Evolutionary conservation across 2,797 vertebrate genomes (phyloP).

Genomic region (Cetoscarus ocellatus): DNA sequence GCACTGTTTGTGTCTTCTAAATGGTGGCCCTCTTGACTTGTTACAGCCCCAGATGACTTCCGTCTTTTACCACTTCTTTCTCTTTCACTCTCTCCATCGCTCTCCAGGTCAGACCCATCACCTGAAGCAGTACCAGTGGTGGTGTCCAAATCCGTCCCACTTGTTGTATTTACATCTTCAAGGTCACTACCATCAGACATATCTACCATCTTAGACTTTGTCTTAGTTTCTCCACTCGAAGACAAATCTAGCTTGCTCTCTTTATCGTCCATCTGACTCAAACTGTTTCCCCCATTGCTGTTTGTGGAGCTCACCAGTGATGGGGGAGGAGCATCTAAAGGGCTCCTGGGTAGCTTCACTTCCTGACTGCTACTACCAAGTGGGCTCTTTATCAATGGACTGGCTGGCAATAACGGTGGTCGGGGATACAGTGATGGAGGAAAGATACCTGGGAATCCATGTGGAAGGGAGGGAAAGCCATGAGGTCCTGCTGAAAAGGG

Average conservation of each 20-base stretch:
- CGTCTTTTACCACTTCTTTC: constrained; percentile 84
- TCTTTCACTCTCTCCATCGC: constrained; percentile 92
- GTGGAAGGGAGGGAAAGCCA: constrained; percentile 90
- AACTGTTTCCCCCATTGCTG: constrained; percentile 79
- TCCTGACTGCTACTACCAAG: constrained; percentile 90
- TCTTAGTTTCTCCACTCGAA: constrained; percentile 86
- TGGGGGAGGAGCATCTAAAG: constrained; percentile 88
- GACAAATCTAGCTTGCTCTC: constrained; percentile 87
- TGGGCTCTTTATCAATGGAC: constrained; percentile 92
- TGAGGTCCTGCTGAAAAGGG: constrained; percentile 91
- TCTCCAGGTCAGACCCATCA: constrained; percentile 91
- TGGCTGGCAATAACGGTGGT: constrained; percentile 94
- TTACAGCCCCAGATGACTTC: constrained; percentile 77
- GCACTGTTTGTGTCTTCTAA: constrained; percentile 85
- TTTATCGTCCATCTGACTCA: constrained; percentile 80
- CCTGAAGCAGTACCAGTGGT: constrained; percentile 96
- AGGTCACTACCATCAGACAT: constrained; percentile 96
- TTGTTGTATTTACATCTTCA: constrained; percentile 97
- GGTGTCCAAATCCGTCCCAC: constrained; percentile 96
- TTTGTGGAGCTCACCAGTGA: constrained; percentile 89
- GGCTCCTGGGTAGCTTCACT: constrained; percentile 91
- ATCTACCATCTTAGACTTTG: constrained; percentile 92
- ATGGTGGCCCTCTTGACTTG: constrained; percentile 82
- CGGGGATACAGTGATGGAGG: constrained; percentile 95
- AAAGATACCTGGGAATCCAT: constrained; percentile 96